Base-by-base conservation (phyloP, 2,888 invertebrate genomes). In the Scaptomyza flava region DNA sequence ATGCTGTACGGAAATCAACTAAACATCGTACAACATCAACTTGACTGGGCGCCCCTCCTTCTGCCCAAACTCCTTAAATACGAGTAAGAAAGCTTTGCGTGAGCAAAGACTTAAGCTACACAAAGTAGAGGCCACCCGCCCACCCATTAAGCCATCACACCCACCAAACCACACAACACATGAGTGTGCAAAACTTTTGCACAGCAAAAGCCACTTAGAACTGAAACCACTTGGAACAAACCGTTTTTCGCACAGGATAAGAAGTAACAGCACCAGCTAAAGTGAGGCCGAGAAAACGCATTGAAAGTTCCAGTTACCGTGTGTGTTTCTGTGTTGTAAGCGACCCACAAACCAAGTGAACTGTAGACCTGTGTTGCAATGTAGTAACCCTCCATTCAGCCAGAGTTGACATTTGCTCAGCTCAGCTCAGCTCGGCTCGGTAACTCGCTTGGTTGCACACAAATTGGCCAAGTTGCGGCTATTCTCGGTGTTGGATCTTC, bases 151-250 rank as follows among this genome's bases (percentile, higher is more conserved):
- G 23, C 14, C 34, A 38, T 47, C 53, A 14, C 2, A 3, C 12
- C 30, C 30, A 27, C 34, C 41, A 20, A 17, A 8, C 14, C 45
- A 9, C n/a, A 38, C 38, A 52, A 30, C 54, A 68, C 68, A 77
- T 74, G 79, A 75, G 83, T 71, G 77, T 72, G 68, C 46, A 47
- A 81, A 86, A 86, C 46, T 86, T 77, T 76, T 70, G 51, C 66
- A 73, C 68, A 77, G 58, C 85, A 63, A 85, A 85, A 79, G 81
- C 86, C 86, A 81, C 81, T 81, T 83, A 81, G 59, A 75, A 64
- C 87, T 75, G 84, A 86, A 86, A 81, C 87, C 81, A 83, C 83
- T 81, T 83, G 86, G 83, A 81, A 86, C 65, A 74, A 70, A 65
- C 70, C 60, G 43, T 60, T 72, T 61, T 23, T 52, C 46, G 48